These are phyloP conservation scores for Pterocles gutturalis DNA, from an alignment of 2,113 vertebrate genomes.

Conservation along the genomic window DNA sequence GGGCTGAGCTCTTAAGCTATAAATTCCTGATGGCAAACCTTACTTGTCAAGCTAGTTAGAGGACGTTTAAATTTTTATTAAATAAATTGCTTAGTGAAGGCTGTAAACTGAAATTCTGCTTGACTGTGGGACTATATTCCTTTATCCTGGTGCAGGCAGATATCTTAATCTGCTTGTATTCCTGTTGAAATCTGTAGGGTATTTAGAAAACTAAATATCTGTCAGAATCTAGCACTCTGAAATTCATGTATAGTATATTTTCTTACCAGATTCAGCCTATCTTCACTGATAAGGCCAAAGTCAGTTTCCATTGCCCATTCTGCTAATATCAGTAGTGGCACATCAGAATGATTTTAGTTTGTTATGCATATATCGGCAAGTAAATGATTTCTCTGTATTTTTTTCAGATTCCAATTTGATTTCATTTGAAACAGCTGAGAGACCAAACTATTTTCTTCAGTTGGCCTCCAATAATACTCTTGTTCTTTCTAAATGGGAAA, in stretches of 20 bases:
- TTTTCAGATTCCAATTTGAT: conserved; percentile 86
- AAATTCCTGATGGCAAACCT: not conserved
- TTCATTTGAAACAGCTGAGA: conserved; percentile 89
- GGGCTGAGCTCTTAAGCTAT: not conserved
- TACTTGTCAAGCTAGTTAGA: not conserved
- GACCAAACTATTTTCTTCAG: conserved; percentile 92
- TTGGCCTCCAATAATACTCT: conserved; percentile 78
- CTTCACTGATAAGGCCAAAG: not conserved
- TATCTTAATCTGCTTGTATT: not conserved
- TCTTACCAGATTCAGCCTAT: not conserved
- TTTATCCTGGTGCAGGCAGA: not conserved
- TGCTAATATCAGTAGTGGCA: not conserved
- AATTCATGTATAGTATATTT: not conserved
- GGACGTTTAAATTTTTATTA: not conserved
- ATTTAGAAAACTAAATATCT: not conserved
- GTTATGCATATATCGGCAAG: not conserved
- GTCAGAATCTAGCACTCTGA: not conserved
- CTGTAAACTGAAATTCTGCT: not conserved
- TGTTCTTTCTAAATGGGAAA: conserved; percentile 86
- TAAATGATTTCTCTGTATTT: not conserved
- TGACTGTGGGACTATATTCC: not conserved
- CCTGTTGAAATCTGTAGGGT: not conserved
- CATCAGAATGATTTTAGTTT: not conserved
- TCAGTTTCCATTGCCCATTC: not conserved
- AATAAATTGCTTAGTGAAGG: not conserved